Base-by-base conservation (phyloP, 2,888 invertebrate genomes). In the Dilophus febrilis region DNA sequence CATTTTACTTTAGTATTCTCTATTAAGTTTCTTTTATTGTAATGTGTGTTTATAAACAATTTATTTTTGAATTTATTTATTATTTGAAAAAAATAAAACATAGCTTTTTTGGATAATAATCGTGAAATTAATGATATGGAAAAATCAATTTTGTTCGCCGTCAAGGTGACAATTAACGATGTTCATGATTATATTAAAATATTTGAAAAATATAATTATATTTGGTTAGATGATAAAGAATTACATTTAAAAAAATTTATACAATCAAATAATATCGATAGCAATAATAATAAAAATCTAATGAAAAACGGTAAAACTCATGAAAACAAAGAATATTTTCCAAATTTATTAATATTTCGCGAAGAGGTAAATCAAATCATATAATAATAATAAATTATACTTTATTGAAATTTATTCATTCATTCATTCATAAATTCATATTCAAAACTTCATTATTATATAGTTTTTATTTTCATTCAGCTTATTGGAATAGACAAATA, bases 161-260 rank as follows among this genome's bases (percentile, higher is more conserved):
- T 64, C 30, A 63, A 64, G 47, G 42, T 42, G 14, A 56, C 53
- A 3, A 53, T 59, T 38, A 53, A 55, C 4, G 50, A 56, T 45
- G 61, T 63, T 1, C 32, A 51, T n/a, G 54, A 58, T 13, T 66
- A 57, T 46, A 48, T 55, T 8, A 54, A 57, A 44, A 53, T 64
- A 52, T 80, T 74, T 51, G 72, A 77, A 37, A 66, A 71, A 48
- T 83, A 80, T 55, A 66, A 75, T 1, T 77, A 77, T 51, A 59
- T 88, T 13, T 90, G 88, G 88, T 56, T 72, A 40, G 80, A 83
- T 50, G 80, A 85, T 53, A 65, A 77, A 30, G 71, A 77, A 41
- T 76, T 80, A 50, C 77, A 76, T 49, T 64, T 88, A 51, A 59
- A 70, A 2, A 70, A 75, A 43, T 90, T 90, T 61, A 55, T 87